A percentile compares a stretch with the other conserved stretches of the same genome.
These are phyloP conservation scores for Troilus luridus DNA, from an alignment of 2,888 invertebrate species.

Conservation along the genomic window DNA sequence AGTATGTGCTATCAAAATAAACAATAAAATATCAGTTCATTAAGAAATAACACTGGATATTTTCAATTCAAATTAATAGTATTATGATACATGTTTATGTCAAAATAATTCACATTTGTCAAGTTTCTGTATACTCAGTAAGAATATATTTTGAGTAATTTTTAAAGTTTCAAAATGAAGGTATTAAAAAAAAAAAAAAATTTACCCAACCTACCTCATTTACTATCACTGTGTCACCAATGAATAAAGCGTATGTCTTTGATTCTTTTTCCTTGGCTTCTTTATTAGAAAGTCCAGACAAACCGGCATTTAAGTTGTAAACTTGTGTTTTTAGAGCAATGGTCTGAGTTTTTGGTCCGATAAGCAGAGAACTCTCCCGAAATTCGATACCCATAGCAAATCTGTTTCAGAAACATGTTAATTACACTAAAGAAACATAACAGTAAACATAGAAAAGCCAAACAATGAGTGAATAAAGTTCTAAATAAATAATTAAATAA, in stretches of 20 bases:
- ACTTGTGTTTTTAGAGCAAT: conserved; percentile 93
- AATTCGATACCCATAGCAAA: conserved; percentile 99
- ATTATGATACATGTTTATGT: too few species aligned
- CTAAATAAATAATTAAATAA: neutral
- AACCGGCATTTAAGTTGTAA: conserved; percentile 94
- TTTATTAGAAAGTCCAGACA: conserved; percentile 86
- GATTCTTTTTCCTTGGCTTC: conserved; percentile 88
- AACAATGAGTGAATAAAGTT: too few species aligned
- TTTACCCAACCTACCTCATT: conserved; percentile 78
- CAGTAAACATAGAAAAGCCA: neutral
- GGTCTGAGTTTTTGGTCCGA: conserved; percentile 89
- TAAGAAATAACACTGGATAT: too few species aligned
- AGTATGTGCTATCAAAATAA: too few species aligned
- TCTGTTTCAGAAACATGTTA: conserved; percentile 68
- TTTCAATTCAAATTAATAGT: too few species aligned
- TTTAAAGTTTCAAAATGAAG: neutral
- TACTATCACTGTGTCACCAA: conserved; percentile 97
- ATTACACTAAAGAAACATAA: neutral
- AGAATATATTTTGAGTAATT: neutral
- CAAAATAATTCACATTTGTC: too few species aligned
- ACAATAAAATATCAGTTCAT: too few species aligned
- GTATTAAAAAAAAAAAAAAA: neutral
- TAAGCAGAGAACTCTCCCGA: conserved; percentile 92
- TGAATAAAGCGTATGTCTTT: conserved; percentile 92
- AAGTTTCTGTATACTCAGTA: neutral